phyloP scores from a whole-genome alignment of 1,140 invertebrate genomes.

The Rhysida immarginata region DNA sequence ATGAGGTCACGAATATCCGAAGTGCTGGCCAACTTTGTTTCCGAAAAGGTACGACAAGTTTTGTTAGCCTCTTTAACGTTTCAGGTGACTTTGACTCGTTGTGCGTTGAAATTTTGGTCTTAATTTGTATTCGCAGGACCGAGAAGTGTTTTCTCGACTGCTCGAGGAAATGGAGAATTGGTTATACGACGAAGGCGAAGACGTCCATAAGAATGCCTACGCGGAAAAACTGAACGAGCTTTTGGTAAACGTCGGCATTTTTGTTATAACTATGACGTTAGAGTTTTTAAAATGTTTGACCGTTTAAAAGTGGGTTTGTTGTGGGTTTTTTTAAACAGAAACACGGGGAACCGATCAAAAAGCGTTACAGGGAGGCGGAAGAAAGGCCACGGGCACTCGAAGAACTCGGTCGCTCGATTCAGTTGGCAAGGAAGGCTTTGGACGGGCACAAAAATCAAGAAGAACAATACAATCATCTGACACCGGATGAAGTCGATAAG shows the following conservation, averaged over 20 bases:
- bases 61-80: too few species aligned
- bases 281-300: too few species aligned
- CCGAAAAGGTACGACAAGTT: conserved; percentile 41
- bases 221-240: conserved; percentile 44
- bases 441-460: neutral
- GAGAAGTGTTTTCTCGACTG: conserved; percentile 44
- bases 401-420: neutral
- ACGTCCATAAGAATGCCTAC: conserved; percentile 72
- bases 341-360: neutral
- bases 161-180: conserved; percentile 83
- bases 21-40: conserved; percentile 56
- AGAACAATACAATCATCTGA: neutral
- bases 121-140: conserved; percentile 25
- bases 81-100: too few species aligned
- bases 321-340: neutral
- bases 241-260: conserved; percentile 41
- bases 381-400: neutral
- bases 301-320: too few species aligned
- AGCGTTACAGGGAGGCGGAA: neutral
- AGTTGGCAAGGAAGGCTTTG: neutral
- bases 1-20: conserved; percentile 67
- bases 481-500: neutral
- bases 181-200: conserved; percentile 89
- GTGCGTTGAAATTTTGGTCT: too few species aligned
- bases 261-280: too few species aligned